Evolutionary conservation across 2,888 invertebrate species (phyloP).

Genomic region (Dusona sp.): DNA sequence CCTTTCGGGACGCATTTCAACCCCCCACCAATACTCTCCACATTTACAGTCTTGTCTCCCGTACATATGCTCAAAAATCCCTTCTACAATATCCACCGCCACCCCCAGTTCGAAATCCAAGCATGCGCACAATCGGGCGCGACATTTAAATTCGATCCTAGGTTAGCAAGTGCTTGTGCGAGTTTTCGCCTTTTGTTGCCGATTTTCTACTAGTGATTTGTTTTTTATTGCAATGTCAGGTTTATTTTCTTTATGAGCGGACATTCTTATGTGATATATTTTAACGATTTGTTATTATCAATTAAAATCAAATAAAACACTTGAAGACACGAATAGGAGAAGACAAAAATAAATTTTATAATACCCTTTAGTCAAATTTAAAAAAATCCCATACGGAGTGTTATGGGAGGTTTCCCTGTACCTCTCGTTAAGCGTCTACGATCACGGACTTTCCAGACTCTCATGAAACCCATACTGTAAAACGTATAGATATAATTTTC

Average conservation of each 20-base stretch:
- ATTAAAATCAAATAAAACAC: background rate
- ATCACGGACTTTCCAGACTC: slow-evolving; percentile 30
- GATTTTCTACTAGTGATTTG: too few species aligned
- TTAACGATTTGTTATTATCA: too few species aligned
- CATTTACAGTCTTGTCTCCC: background rate
- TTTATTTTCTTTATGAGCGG: too few species aligned
- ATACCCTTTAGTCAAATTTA: too few species aligned
- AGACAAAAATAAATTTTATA: background rate
- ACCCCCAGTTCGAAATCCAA: background rate
- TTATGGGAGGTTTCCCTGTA: background rate
- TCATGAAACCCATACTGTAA: background rate
- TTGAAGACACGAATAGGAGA: background rate
- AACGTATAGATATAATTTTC: slow-evolving; percentile 13
- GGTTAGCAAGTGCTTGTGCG: too few species aligned
- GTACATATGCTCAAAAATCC: background rate
- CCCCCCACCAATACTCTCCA: slow-evolving; percentile 2
- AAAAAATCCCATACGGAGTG: background rate
- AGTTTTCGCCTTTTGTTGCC: too few species aligned
- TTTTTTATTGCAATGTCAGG: too few species aligned
- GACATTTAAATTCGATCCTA: background rate
- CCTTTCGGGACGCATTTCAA: slow-evolving; percentile 28
- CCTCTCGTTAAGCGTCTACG: slow-evolving; percentile 10
- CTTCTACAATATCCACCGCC: background rate
- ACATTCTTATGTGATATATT: too few species aligned
- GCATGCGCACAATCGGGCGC: background rate